These are phyloP conservation scores for Takifugu ocellatus DNA, from an alignment of 2,797 vertebrate genomes.

Conservation along the genomic window DNA sequence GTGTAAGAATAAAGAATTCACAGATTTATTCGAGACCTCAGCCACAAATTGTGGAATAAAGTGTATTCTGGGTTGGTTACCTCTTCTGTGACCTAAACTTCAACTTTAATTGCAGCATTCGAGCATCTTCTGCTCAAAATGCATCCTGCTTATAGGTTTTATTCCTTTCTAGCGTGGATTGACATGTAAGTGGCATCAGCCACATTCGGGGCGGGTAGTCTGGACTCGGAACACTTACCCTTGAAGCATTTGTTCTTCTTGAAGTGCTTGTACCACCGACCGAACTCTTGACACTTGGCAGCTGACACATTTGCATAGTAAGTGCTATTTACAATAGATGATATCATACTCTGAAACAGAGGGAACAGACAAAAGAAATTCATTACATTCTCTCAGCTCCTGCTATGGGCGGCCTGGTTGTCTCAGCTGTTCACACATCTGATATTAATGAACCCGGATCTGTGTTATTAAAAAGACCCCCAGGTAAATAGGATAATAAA, in stretches of 20 bases:
- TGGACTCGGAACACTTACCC: conserved; percentile 72
- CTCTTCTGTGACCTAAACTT: no score
- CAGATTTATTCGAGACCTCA: no score
- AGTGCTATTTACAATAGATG: conserved; percentile 98
- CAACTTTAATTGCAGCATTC: no score
- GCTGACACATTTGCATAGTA: conserved; percentile 98
- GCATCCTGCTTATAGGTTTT: neutral
- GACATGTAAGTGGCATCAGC: conserved; percentile 9
- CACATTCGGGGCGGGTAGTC: conserved; percentile 6
- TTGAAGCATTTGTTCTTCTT: conserved; percentile 88
- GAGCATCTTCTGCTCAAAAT: no score
- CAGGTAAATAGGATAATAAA: conserved; percentile 72
- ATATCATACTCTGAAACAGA: conserved; percentile 92
- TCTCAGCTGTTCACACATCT: conserved; percentile 69
- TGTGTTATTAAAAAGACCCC: conserved; percentile 74
- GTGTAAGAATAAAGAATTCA: no score
- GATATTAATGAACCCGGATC: conserved; percentile 75
- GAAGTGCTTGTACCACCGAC: conserved; percentile 98
- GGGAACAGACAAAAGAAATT: conserved; percentile 63
- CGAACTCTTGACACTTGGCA: conserved; percentile 98
- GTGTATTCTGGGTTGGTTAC: no score
- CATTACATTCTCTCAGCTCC: conserved; percentile 54
- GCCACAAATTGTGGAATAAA: no score
- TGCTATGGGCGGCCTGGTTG: conserved; percentile 52
- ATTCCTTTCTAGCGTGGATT: conserved; percentile 1